phyloP scores from a whole-genome alignment of 2,797 vertebrate genomes.

The Pyrocephalus nanus region DNA sequence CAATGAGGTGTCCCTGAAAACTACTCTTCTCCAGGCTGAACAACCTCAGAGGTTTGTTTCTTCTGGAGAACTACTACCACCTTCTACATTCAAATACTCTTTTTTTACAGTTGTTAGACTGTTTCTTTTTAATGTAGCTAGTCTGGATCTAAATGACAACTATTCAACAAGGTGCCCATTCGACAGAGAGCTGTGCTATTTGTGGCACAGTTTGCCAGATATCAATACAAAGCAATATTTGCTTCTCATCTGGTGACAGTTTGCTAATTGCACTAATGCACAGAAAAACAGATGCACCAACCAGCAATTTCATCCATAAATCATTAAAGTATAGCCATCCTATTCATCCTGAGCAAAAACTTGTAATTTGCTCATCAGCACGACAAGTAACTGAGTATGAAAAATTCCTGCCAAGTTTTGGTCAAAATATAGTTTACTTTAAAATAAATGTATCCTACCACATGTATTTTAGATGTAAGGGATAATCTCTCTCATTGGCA shows the following conservation, averaged over 20 bases:
- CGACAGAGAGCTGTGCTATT: accelerated
- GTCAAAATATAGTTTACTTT: constrained; percentile 8
- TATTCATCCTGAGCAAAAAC: not conserved
- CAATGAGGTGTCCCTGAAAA: not conserved
- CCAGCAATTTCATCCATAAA: not conserved
- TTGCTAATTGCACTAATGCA: not conserved
- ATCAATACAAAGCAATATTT: not conserved
- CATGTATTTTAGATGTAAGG: not conserved
- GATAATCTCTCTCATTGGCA: not conserved
- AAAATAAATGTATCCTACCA: not conserved
- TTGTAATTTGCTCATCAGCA: not conserved
- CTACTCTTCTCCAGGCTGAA: not conserved
- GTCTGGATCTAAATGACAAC: not conserved
- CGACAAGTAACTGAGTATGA: not conserved
- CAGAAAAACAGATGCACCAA: not conserved
- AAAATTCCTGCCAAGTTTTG: constrained; percentile 9
- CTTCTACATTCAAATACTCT: not conserved
- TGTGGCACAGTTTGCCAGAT: not conserved
- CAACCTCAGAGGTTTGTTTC: not conserved
- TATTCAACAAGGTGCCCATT: not conserved
- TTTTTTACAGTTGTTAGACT: not conserved
- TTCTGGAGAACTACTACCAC: not conserved
- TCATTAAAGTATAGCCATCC: not conserved
- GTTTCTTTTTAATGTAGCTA: not conserved
- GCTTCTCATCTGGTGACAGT: not conserved